These are phyloP conservation scores for Eupithecia insigniata DNA, from an alignment of 2,888 invertebrate species.

Conservation along the genomic window DNA sequence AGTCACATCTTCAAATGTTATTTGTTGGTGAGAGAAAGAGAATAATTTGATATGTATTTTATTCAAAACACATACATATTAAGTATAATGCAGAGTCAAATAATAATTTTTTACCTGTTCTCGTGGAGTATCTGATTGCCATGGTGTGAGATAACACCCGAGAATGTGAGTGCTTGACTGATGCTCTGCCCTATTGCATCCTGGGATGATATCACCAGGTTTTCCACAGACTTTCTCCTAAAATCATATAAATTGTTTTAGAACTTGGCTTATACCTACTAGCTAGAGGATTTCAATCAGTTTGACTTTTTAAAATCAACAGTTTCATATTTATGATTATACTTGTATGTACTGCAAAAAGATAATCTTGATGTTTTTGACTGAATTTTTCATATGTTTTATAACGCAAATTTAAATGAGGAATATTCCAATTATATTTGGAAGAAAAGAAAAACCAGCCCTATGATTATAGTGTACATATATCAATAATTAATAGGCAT, in stretches of 20 bases:
- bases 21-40: too few relatives aligned
- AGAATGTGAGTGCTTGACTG: conserved; percentile 85
- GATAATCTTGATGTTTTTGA: not conserved
- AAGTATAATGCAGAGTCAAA: not conserved
- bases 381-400: not conserved
- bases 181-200: conserved; percentile 87
- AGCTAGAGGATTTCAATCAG: not conserved
- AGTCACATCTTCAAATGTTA: not conserved
- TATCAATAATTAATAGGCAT: not conserved
- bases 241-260: conserved; percentile 28
- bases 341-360: not conserved
- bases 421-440: not conserved
- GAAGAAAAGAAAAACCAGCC: not conserved
- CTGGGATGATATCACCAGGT: conserved; percentile 86
- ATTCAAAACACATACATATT: too few relatives aligned
- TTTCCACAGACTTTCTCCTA: conserved; percentile 88
- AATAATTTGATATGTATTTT: too few relatives aligned
- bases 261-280: not conserved
- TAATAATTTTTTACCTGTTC: conserved; percentile 61
- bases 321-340: not conserved
- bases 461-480: not conserved
- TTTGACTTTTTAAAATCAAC: not conserved
- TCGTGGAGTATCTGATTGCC: conserved; percentile 76
- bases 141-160: conserved; percentile 80
- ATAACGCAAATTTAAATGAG: not conserved